phyloP scores from a whole-genome alignment of 1,140 invertebrate species.

The Nephila pilipes region DNA sequence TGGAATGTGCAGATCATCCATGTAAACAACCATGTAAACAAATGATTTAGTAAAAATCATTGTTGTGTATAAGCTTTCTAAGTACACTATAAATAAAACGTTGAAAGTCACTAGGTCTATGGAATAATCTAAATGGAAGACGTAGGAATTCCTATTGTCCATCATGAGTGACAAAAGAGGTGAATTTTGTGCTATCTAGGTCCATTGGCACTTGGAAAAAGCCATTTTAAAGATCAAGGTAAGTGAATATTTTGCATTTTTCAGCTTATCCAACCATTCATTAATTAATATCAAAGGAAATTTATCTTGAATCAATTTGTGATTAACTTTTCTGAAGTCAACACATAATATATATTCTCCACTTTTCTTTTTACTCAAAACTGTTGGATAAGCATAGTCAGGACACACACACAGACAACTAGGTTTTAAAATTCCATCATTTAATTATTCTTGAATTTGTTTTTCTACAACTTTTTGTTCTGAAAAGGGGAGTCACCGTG shows the following conservation, averaged over 20 bases:
- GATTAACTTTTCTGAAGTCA: neutral
- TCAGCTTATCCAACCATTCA: neutral
- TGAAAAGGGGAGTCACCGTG: too few relatives aligned
- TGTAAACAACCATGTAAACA: too few relatives aligned
- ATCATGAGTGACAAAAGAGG: neutral
- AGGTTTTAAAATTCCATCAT: neutral
- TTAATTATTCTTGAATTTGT: too few relatives aligned
- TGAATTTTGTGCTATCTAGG: neutral
- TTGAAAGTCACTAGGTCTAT: neutral
- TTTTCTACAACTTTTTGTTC: too few relatives aligned
- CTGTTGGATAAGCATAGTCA: neutral
- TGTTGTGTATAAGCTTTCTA: neutral
- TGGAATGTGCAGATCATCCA: neutral
- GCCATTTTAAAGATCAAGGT: neutral
- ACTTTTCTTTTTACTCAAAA: neutral
- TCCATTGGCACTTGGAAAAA: conserved; percentile 13
- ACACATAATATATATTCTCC: too few relatives aligned
- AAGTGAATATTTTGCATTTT: neutral
- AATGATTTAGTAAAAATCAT: too few relatives aligned
- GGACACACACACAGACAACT: too few relatives aligned
- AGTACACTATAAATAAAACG: neutral
- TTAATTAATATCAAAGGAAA: neutral
- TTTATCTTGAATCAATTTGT: neutral
- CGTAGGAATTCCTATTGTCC: neutral
- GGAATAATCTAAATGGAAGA: neutral